Percentiles rank a stretch among this genome's conserved stretches.
These are phyloP conservation scores for Drosophila robusta DNA, from an alignment of 2,888 invertebrate genomes.

Conservation along the genomic window DNA sequence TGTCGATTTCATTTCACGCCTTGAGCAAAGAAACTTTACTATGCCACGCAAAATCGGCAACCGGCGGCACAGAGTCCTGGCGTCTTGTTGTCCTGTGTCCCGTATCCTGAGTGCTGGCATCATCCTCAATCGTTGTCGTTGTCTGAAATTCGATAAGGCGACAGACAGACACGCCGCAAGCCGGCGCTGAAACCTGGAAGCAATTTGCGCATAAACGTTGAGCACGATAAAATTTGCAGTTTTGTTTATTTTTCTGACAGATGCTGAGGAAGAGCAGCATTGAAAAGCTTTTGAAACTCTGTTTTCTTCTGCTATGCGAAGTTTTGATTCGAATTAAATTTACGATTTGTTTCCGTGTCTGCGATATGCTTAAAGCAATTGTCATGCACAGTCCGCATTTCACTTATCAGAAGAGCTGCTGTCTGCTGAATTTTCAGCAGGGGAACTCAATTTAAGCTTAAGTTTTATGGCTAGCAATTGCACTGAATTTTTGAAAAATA, in stretches of 20 bases:
- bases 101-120: conserved; percentile 24
- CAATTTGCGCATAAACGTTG: conserved; percentile 81
- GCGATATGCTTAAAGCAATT: conserved; percentile 50
- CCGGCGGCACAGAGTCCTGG: not conserved
- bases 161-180: conserved; percentile 36
- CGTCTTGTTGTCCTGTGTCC: conserved; percentile 20
- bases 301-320: conserved; percentile 31
- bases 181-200: conserved; percentile 73
- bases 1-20: conserved; percentile 79
- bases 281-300: conserved; percentile 48
- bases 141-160: conserved; percentile 73
- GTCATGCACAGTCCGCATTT: conserved; percentile 19
- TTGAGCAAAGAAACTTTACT: conserved; percentile 75
- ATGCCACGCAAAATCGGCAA: conserved; percentile 48
- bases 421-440: not conserved
- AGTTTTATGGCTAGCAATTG: not conserved
- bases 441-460: not conserved
- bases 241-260: conserved; percentile 82
- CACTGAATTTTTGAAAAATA: no score
- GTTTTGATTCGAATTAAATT: conserved; percentile 73
- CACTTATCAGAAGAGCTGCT: not conserved
- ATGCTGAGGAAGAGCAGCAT: conserved; percentile 54
- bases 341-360: conserved; percentile 36
- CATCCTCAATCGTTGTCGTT: conserved; percentile 45
- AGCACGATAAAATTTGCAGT: conserved; percentile 79